Evolutionary conservation across 2,888 invertebrate species (phyloP).

Genomic region (Limnephilus lunatus): DNA sequence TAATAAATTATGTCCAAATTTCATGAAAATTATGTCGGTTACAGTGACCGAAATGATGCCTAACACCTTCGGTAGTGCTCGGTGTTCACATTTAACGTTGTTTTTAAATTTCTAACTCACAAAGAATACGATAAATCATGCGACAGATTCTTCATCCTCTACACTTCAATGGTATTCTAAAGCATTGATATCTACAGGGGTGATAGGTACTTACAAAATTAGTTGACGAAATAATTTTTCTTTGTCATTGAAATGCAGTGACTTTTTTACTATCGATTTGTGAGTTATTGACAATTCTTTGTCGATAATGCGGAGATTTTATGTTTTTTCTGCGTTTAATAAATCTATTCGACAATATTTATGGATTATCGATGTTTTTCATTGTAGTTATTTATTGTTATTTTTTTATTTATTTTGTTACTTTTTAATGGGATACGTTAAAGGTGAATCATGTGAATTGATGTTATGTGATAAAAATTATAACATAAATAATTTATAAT

Average conservation of each 20-base stretch:
- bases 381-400: neutral
- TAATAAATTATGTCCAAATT: too few relatives aligned
- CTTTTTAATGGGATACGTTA: conserved; percentile 6
- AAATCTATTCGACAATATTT: conserved; percentile 30
- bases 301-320: conserved; percentile 60
- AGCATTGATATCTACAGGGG: neutral
- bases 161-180: neutral
- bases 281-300: conserved; percentile 59
- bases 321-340: conserved; percentile 56
- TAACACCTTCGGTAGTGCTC: too few relatives aligned
- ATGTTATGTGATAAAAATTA: neutral
- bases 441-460: neutral
- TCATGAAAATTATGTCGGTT: too few relatives aligned
- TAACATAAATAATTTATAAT: neutral
- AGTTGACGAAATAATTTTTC: neutral
- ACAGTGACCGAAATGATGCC: too few relatives aligned
- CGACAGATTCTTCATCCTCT: neutral
- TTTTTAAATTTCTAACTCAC: too few relatives aligned
- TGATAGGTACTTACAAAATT: neutral
- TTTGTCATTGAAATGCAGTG: neutral
- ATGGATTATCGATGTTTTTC: conserved; percentile 30
- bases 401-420: neutral
- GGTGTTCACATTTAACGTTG: too few relatives aligned
- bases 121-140: too few relatives aligned
- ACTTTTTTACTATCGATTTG: neutral